Evolutionary conservation across 2,888 invertebrate genomes (phyloP), one percentile per base, ranked within the genome.

Genomic region (Baronia brevicornis): DNA sequence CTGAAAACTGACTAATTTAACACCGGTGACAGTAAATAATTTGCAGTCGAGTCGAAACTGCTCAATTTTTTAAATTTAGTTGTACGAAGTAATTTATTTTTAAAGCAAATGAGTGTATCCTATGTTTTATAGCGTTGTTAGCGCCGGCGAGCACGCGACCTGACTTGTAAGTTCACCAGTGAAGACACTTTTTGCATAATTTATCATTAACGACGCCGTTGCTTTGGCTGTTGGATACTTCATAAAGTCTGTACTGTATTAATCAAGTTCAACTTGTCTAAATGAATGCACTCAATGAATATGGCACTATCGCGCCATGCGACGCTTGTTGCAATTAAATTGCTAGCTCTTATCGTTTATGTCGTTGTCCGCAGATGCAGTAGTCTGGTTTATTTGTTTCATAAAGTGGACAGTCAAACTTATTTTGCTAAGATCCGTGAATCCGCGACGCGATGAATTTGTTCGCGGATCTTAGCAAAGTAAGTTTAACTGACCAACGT

Each of bases 101-200:
- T 13, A 20, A 25, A 14, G 29, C 25, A 29, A 29, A 25, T 10
- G 19, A 7, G 14, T 12, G 12, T 17, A 19, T 22, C 13, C 14
- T 3, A 28, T 28, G 34, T 34, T 14, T 22, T 19, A 29, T 23
- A 13, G 29, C 7, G 28, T 20, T n/a, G 20, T 15, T 35, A 29
- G 8, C 25, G 20, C 20, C 14, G 8, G 24, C n/a, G 24, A 15
- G 20, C 21, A 29, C 21, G 26, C 26, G 35, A 30, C 29, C 13
- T 13, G 35, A 35, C 35, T 35, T 5, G 15, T 26, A 35, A 35
- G 29, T 30, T 35, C 25, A 26, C n/a, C 10, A 24, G 11, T 15
- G 30, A 26, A 5, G 35, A 21, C 25, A 29, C 25, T 30, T 35
- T 36, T 36, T 36, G 36, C 36, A 36, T 36, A 36, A 36, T 36